A percentile compares a stretch with the other conserved stretches of the same genome.
Evolutionary conservation across 2,113 vertebrate species (phyloP).

Genomic region (Corythornis madagascariensis): DNA sequence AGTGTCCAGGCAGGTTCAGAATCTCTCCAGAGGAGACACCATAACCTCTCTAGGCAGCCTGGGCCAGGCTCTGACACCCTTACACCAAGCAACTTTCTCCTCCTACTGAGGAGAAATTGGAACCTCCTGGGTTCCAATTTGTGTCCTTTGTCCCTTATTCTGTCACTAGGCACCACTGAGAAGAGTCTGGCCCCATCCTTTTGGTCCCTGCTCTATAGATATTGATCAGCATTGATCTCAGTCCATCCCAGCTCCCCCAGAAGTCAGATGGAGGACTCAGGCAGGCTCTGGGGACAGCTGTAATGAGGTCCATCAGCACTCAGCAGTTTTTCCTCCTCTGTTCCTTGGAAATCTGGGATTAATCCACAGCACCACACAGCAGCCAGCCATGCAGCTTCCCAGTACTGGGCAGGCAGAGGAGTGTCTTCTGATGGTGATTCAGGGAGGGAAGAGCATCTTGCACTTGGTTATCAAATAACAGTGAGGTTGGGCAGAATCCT

Average conservation of each 20-base stretch:
- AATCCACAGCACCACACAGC: fast-evolving
- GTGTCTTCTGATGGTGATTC: fast-evolving
- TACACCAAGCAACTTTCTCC: not conserved
- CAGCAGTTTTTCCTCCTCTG: fast-evolving
- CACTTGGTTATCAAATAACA: not conserved
- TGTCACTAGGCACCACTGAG: not conserved
- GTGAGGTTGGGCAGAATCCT: not conserved
- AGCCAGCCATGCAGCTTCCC: not conserved
- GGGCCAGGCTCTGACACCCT: not conserved
- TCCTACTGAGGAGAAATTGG: not conserved
- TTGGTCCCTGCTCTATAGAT: not conserved
- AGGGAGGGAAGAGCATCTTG: not conserved
- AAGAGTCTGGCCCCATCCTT: not conserved
- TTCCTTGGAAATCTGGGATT: too few relatives aligned
- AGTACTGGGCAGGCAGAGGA: not conserved
- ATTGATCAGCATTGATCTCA: not conserved
- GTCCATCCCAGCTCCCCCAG: not conserved
- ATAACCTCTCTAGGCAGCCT: not conserved
- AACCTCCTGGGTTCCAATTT: not conserved
- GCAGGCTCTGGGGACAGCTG: not conserved
- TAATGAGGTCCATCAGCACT: not conserved
- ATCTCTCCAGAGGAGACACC: not conserved
- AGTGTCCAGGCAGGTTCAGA: too few relatives aligned
- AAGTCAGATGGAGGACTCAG: not conserved
- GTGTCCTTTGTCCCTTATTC: not conserved